Evolutionary conservation across 2,113 vertebrate species (phyloP).

Genomic region (Garra rufa): DNA sequence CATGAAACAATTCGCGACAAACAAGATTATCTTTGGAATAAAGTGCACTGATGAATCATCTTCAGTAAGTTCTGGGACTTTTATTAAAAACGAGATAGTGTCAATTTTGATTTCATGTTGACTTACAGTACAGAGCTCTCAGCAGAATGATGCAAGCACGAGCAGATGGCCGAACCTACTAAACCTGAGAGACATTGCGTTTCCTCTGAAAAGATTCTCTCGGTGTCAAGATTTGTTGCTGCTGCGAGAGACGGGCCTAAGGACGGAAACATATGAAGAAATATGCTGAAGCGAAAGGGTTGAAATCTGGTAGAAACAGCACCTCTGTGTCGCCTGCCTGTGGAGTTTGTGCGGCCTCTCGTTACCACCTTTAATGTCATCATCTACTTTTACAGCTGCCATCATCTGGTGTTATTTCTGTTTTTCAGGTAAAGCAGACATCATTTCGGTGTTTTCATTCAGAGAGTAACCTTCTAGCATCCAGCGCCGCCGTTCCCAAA

Average conservation of each 20-base stretch:
- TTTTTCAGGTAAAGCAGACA: constrained; percentile 38
- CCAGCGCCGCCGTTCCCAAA: neutral
- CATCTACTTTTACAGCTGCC: constrained; percentile 34
- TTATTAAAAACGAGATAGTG: constrained; percentile 14
- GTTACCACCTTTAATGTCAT: constrained; percentile 36
- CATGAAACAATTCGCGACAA: constrained; percentile 14
- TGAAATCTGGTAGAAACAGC: neutral
- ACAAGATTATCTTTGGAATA: neutral
- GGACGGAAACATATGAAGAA: neutral
- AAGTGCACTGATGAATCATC: constrained; percentile 19
- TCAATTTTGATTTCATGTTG: constrained; percentile 7
- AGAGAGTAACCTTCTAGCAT: constrained; percentile 24
- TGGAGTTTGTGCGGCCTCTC: neutral
- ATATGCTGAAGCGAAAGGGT: constrained; percentile 2
- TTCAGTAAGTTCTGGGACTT: neutral
- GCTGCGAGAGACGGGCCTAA: neutral
- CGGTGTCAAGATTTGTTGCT: neutral
- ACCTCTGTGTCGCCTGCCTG: neutral
- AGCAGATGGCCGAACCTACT: neutral
- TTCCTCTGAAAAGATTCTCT: constrained; percentile 12
- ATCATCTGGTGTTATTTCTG: constrained; percentile 24
- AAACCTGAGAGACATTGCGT: neutral
- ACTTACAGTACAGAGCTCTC: neutral
- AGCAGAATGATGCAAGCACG: constrained; percentile 18
- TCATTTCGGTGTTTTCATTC: constrained; percentile 28